phyloP scores from a whole-genome alignment of 2,888 invertebrate genomes.

The Euclidia mi region DNA sequence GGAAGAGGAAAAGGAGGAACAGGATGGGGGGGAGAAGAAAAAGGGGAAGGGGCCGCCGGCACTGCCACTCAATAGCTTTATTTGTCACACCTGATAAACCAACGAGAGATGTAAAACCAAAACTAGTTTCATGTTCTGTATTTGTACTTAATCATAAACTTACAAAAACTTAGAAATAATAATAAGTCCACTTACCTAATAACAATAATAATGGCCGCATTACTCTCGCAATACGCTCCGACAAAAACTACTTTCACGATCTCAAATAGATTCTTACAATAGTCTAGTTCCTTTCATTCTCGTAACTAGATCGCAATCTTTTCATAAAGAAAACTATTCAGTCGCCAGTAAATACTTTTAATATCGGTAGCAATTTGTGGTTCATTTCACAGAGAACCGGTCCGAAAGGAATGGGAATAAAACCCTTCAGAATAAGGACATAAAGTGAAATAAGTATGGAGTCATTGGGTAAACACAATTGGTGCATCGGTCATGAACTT shows the following conservation, averaged over 20 bases:
- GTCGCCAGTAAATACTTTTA: conserved; percentile 34
- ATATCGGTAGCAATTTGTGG: conserved; percentile 61
- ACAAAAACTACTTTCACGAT: conserved; percentile 49
- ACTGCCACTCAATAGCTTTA: too few species aligned
- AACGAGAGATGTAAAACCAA: not conserved
- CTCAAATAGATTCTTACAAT: conserved; percentile 47
- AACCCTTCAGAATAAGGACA: conserved; percentile 55
- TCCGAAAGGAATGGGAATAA: conserved; percentile 52
- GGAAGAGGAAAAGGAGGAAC: too few species aligned
- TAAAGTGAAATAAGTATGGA: conserved; percentile 54
- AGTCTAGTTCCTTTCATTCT: conserved; percentile 39
- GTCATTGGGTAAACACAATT: conserved; percentile 60
- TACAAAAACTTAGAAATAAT: not conserved
- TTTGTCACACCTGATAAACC: too few species aligned
- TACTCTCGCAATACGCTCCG: conserved; percentile 22
- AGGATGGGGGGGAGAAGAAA: too few species aligned
- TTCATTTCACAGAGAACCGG: conserved; percentile 68
- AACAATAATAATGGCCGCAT: conserved; percentile 33
- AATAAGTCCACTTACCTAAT: conserved; percentile 15
- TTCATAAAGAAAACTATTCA: conserved; percentile 43
- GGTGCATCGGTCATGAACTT: conserved; percentile 81
- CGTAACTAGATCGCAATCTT: conserved; percentile 49
- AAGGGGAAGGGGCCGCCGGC: too few species aligned
- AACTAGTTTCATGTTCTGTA: not conserved
- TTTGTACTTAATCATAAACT: not conserved